Percentiles rank a stretch among this genome's conserved stretches.
Conservation (phyloP, 2,797 vertebrate genomes). For the Gadopsis bispinosus region DNA sequence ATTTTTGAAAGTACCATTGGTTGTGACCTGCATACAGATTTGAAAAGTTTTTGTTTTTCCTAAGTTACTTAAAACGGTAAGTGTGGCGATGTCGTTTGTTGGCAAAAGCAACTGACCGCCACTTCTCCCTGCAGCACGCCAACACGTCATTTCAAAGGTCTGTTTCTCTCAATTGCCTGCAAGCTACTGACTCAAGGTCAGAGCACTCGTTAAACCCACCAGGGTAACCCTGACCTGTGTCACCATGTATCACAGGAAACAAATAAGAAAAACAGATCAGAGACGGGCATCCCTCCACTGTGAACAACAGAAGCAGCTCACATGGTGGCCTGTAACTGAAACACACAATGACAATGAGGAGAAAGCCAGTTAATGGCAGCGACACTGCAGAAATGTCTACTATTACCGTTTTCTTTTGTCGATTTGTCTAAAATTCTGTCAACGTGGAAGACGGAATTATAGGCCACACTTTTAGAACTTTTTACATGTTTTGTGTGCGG, state of each 20-base stretch:
- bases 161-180: background rate
- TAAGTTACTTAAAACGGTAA: background rate
- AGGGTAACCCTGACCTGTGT: background rate
- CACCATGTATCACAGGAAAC: background rate
- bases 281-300: background rate
- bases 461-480: background rate
- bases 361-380: background rate
- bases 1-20: background rate
- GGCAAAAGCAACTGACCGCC: background rate
- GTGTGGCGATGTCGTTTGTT: background rate
- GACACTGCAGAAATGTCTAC: background rate
- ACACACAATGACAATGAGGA: background rate
- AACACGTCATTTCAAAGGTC: background rate
- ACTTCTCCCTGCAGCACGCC: background rate
- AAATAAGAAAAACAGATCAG: background rate
- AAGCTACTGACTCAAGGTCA: background rate
- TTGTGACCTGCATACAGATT: background rate
- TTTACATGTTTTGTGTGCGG: background rate
- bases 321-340: background rate
- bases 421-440: too few species aligned
- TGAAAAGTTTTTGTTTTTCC: background rate
- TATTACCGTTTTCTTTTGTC: too few species aligned
- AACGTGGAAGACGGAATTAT: background rate
- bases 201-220: background rate
- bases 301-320: background rate